phyloP scores from a whole-genome alignment of 2,797 vertebrate genomes.

The Chromobotia macracanthus region DNA sequence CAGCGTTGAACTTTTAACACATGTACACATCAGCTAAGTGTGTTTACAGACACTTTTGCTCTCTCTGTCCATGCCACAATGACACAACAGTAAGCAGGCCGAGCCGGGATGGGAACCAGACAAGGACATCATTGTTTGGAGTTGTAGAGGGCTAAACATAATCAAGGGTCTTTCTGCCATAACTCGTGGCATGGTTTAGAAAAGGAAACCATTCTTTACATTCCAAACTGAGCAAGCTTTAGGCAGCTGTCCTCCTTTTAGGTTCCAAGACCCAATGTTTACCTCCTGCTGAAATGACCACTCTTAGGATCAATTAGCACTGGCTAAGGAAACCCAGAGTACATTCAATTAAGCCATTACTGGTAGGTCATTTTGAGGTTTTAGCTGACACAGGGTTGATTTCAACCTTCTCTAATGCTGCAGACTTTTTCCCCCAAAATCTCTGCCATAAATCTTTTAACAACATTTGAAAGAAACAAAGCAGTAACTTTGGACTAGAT shows the following conservation, averaged over 20 bases:
- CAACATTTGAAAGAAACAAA: slow-evolving; percentile 35
- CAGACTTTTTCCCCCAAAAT: slow-evolving; percentile 6
- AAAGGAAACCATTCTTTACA: slow-evolving; percentile 20
- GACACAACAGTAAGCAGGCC: slow-evolving; percentile 43
- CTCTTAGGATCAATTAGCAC: slow-evolving; percentile 50
- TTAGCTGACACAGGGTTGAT: slow-evolving; percentile 19
- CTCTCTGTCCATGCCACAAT: slow-evolving; percentile 35
- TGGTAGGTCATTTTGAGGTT: slow-evolving; percentile 50
- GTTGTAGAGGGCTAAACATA: slow-evolving; percentile 18
- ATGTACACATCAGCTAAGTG: slow-evolving; percentile 38
- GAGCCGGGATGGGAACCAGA: slow-evolving; percentile 43
- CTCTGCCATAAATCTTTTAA: slow-evolving; percentile 9
- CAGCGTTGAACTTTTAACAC: slow-evolving; percentile 51
- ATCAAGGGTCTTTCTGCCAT: slow-evolving; percentile 9
- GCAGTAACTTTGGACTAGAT: slow-evolving; percentile 35
- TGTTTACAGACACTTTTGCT: slow-evolving; percentile 32
- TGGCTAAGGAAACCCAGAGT: slow-evolving; percentile 40
- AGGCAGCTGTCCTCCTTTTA: not conserved
- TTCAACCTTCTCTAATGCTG: slow-evolving; percentile 12
- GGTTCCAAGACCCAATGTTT: slow-evolving; percentile 11
- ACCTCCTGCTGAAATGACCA: slow-evolving; percentile 40
- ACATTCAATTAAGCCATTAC: slow-evolving; percentile 61
- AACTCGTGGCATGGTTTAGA: slow-evolving; percentile 5
- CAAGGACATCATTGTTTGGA: slow-evolving; percentile 53
- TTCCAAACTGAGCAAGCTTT: not conserved